Percentiles rank a stretch among this genome's conserved stretches.
Evolutionary conservation across 2,113 vertebrate genomes (phyloP).

Genomic region (Chloebia gouldiae): DNA sequence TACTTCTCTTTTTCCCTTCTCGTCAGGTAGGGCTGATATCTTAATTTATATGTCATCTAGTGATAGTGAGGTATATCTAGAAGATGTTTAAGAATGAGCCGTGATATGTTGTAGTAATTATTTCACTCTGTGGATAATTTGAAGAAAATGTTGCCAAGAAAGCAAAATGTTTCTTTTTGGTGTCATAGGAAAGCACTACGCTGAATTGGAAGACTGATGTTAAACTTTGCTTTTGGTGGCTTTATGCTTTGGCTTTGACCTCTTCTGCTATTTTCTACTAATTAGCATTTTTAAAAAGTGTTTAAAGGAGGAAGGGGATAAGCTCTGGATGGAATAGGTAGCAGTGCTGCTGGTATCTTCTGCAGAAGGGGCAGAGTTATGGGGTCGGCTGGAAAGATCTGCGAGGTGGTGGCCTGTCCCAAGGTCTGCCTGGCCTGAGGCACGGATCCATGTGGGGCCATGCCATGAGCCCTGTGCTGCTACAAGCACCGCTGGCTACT

Average conservation of each 20-base stretch:
- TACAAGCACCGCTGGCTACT: rapidly evolving
- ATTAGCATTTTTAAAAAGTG: not conserved
- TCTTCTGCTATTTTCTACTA: not conserved
- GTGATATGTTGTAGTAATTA: not conserved
- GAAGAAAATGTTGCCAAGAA: not conserved
- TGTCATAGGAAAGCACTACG: not conserved
- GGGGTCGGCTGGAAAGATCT: not conserved
- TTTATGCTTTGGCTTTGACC: not conserved
- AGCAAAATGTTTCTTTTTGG: not conserved
- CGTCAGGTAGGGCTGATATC: not conserved
- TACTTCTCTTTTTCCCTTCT: not conserved
- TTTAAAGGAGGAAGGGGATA: not conserved
- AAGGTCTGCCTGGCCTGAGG: not conserved
- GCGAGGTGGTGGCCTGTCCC: not conserved
- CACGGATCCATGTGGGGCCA: rapidly evolving
- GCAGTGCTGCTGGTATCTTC: not conserved
- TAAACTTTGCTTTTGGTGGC: not conserved
- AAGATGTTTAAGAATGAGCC: not conserved
- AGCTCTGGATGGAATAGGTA: not conserved
- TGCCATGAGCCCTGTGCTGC: rapidly evolving
- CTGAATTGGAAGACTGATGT: not conserved
- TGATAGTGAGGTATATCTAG: not conserved
- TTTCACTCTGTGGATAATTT: not conserved
- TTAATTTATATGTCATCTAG: not conserved
- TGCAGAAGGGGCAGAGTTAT: not conserved